Evolutionary conservation across 2,113 vertebrate genomes (phyloP), one percentile per base, ranked within the genome.

Genomic region (Cacatua alba): DNA sequence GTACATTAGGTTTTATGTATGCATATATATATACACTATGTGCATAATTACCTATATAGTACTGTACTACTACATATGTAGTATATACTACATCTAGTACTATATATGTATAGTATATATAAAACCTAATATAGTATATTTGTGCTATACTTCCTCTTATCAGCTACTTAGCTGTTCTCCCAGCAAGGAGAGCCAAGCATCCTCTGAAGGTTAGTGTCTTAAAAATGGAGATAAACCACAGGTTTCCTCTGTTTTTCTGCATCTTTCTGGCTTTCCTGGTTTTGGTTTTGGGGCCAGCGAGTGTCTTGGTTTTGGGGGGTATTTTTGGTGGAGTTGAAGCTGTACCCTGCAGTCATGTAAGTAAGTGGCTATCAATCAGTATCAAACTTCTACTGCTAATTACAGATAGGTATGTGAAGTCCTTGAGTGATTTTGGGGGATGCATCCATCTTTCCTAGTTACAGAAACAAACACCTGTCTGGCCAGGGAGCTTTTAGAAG

Each of bases 381-480:
- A 72, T 64, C 67, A 43, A n/a, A 39, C 33, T 68, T 63, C 20
- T 28, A 28, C 20, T 52, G 83, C 29, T 70, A 13, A 83, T 60
- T 7, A 49, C 10, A 41, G 46, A 41, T 3, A 59, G 24, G 7
- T 41, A 4, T 11, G 39, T 41, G 5, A 67, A 51, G 33, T 28
- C 31, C 28, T 62, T 83, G 49, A 33, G 23, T 48, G 3, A 0
- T 48, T 59, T 6, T 5, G 35, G 49, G 44, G n/a, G 26, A 13
- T 25, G 10, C 19, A 26, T 21, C 51, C 9, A 9, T 49, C n/a
- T 46, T 14, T 31, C 41, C 17, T 21, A 28, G 23, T 63, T 41
- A 10, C 24, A 41, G 26, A 49, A 53, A 33, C n/a, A 60, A 53
- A 33, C n/a, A 60, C 12, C 9, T 0, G 0, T 31, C 10, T 48